phyloP scores from a whole-genome alignment of 2,888 invertebrate species.

The Protula sp. region DNA sequence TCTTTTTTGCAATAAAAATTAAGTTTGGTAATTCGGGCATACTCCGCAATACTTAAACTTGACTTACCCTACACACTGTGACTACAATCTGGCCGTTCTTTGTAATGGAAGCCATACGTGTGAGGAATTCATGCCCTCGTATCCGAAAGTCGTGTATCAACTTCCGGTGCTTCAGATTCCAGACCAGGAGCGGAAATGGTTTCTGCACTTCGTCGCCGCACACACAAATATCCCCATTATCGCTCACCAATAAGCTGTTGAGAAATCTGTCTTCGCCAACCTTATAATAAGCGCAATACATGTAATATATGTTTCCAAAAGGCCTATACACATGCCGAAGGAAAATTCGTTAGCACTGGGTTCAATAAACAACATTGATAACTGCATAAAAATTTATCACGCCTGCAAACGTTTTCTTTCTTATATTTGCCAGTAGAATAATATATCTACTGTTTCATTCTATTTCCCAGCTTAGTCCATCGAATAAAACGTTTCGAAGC shows the following conservation, averaged over 20 bases:
- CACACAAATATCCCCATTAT: constrained; percentile 79
- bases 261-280: constrained; percentile 81
- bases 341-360: constrained; percentile 77
- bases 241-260: constrained; percentile 79
- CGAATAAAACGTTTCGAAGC: too few relatives aligned
- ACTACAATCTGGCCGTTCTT: constrained; percentile 77
- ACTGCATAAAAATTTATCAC: too few relatives aligned
- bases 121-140: constrained; percentile 82
- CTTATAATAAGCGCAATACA: background rate
- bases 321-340: constrained; percentile 60
- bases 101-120: constrained; percentile 76
- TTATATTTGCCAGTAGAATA: too few relatives aligned
- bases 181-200: constrained; percentile 82
- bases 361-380: constrained; percentile 76
- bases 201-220: constrained; percentile 90
- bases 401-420: too few relatives aligned
- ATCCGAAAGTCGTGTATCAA: constrained; percentile 80
- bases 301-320: background rate
- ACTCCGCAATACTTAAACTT: too few relatives aligned
- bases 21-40: too few relatives aligned
- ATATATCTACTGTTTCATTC: too few relatives aligned
- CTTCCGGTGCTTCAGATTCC: constrained; percentile 79
- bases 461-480: too few relatives aligned
- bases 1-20: too few relatives aligned
- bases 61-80: too few relatives aligned